A percentile compares a stretch with the other conserved stretches of the same genome.
These are phyloP conservation scores for Eidolon dupreanum DNA, from an alignment of 2,797 vertebrate genomes.

Conservation along the genomic window DNA sequence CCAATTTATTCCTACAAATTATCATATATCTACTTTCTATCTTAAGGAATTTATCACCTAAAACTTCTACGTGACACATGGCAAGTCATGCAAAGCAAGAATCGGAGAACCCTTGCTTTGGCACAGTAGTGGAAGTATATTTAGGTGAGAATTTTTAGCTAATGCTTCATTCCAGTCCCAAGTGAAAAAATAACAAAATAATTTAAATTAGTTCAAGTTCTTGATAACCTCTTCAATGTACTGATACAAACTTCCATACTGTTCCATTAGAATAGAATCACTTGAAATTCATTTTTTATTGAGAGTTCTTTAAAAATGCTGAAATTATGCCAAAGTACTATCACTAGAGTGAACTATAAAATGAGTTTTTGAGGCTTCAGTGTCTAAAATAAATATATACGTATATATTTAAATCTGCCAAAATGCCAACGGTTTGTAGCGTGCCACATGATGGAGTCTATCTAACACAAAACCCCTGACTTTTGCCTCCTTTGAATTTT, in stretches of 20 bases:
- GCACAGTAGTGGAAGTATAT: not conserved
- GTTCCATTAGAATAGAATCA: slow-evolving; percentile 52
- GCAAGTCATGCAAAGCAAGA: slow-evolving; percentile 20
- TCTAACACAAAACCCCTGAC: not conserved
- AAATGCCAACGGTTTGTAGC: slow-evolving; percentile 38
- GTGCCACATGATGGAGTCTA: slow-evolving; percentile 12
- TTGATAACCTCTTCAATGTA: slow-evolving; percentile 53
- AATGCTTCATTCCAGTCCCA: not conserved
- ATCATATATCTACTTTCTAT: not conserved
- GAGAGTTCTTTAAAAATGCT: slow-evolving; percentile 32
- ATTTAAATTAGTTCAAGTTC: slow-evolving; percentile 51
- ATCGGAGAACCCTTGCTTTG: not conserved
- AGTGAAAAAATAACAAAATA: slow-evolving; percentile 52
- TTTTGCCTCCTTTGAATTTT: slow-evolving; percentile 25
- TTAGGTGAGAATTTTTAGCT: slow-evolving; percentile 35
- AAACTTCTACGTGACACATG: slow-evolving; percentile 30
- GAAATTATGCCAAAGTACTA: slow-evolving; percentile 52
- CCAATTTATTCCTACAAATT: slow-evolving; percentile 35
- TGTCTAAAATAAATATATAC: slow-evolving; percentile 53
- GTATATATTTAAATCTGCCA: not conserved
- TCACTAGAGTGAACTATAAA: not conserved
- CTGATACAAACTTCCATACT: slow-evolving; percentile 8
- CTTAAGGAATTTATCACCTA: not conserved
- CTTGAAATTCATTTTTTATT: slow-evolving; percentile 65
- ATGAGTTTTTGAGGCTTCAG: slow-evolving; percentile 16